Conservation (phyloP, 2,888 invertebrate genomes). For the Embidobia sp. region DNA sequence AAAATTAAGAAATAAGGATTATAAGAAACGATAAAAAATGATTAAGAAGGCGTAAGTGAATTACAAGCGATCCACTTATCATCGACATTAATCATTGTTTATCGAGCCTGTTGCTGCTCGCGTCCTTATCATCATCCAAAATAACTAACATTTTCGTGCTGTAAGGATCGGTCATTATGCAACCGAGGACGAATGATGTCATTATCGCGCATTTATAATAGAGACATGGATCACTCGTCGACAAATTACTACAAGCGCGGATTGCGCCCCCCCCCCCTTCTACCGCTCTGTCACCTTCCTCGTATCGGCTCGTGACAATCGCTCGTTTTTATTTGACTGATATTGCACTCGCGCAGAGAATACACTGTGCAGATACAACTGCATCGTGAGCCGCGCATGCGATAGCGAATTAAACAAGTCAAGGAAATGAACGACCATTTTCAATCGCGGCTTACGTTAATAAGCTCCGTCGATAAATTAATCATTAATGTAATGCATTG, state of each 20-base stretch:
- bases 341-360: constrained; percentile 10
- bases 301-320: constrained; percentile 29
- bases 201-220: constrained; percentile 70
- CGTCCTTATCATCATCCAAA: constrained; percentile 51
- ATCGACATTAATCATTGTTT: constrained; percentile 36
- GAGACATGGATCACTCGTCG: constrained; percentile 55
- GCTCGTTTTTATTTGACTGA: constrained; percentile 44
- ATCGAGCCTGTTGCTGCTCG: constrained; percentile 4
- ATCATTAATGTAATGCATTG: constrained; percentile 8
- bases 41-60: no score
- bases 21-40: no score
- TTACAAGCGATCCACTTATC: constrained; percentile 11
- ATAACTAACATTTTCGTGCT: constrained; percentile 46
- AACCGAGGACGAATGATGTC: constrained; percentile 78
- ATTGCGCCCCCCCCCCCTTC: constrained; percentile 4
- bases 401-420: constrained; percentile 53
- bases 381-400: constrained; percentile 23
- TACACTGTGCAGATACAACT: constrained; percentile 31
- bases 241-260: constrained; percentile 61
- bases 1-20: no score
- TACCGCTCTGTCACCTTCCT: constrained; percentile 14
- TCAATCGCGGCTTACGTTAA: constrained; percentile 9
- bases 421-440: constrained; percentile 30
- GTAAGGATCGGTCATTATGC: constrained; percentile 69
- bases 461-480: constrained; percentile 24